Conservation (phyloP, 2,113 vertebrate species). For the Cyanoderma ruficeps region DNA sequence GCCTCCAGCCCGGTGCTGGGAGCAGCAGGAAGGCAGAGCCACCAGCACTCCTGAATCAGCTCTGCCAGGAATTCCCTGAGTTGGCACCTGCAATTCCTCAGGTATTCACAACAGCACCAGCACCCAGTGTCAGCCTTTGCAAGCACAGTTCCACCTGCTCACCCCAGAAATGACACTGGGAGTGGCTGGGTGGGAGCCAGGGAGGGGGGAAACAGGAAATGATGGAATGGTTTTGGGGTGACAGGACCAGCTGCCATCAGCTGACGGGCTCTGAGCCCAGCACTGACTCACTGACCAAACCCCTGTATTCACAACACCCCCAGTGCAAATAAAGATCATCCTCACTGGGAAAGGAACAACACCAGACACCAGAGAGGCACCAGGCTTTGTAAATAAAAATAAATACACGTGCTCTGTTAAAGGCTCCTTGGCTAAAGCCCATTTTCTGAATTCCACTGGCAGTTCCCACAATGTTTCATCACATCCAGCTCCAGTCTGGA, state of each 20-base stretch:
- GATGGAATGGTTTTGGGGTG: not conserved
- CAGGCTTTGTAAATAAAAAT: not conserved
- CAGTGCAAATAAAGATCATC: not conserved
- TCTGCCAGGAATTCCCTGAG: not conserved
- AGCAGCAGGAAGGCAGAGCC: not conserved
- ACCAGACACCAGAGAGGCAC: not conserved
- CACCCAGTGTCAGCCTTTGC: not conserved
- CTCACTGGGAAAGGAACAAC: not conserved
- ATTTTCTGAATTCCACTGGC: not conserved
- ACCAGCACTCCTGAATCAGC: not conserved
- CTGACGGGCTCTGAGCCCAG: not conserved
- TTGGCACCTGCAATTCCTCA: not conserved
- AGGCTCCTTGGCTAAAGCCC: not conserved
- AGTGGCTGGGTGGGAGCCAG: not conserved
- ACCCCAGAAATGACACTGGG: not conserved
- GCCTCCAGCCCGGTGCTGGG: not conserved
- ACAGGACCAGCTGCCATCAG: not conserved
- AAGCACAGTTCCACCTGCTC: not conserved
- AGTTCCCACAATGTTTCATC: not conserved
- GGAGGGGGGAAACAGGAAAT: not conserved
- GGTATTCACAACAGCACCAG: not conserved
- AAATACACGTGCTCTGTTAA: fast-evolving
- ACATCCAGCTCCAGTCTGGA: not conserved
- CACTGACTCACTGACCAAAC: not conserved
- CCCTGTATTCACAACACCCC: not conserved